Evolutionary conservation across 2,888 invertebrate genomes (phyloP).

Genomic region (Tiliacea citrago): DNA sequence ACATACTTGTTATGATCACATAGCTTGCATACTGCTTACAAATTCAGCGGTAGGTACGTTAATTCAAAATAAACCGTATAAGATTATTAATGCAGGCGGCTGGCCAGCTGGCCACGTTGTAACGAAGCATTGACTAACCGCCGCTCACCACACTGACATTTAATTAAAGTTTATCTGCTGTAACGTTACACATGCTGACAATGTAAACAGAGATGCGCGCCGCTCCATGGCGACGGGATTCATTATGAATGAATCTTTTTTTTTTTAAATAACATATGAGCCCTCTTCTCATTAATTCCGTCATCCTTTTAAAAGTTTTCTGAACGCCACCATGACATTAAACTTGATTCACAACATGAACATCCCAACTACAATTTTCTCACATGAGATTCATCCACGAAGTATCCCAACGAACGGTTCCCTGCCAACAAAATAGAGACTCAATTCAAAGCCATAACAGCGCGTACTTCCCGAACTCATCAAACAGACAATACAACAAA

Average conservation of each 20-base stretch:
- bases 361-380: not conserved
- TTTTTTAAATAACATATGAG: not conserved
- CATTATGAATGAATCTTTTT: no score
- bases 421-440: not conserved
- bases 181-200: not conserved
- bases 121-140: conserved; percentile 38
- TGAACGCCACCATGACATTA: no score
- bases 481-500: conserved; percentile 35
- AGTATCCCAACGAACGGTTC: no score
- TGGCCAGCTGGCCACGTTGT: conserved; percentile 6
- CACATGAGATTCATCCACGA: not conserved
- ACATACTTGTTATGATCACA: no score
- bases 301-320: not conserved
- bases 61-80: not conserved
- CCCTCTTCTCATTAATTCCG: not conserved
- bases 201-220: conserved; percentile 8
- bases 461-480: conserved; percentile 30
- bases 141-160: conserved; percentile 33
- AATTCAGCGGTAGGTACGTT: not conserved
- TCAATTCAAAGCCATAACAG: not conserved
- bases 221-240: not conserved
- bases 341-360: not conserved
- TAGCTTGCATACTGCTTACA: not conserved
- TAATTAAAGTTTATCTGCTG: conserved; percentile 53
- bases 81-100: not conserved